Evolutionary conservation across 2,888 invertebrate genomes (phyloP).

Genomic region (Beris morrisii): DNA sequence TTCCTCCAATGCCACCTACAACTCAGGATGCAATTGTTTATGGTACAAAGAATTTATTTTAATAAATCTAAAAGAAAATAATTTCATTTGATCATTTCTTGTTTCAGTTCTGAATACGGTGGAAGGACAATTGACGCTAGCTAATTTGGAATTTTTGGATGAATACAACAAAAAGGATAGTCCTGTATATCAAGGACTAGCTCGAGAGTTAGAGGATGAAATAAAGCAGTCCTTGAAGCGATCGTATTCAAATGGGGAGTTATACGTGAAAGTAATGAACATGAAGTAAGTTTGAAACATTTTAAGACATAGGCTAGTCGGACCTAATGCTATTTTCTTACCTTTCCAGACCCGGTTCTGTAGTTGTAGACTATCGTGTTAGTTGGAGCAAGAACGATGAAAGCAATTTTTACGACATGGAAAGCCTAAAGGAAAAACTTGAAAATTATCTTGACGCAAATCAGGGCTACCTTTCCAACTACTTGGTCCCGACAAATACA

Average conservation of each 20-base stretch:
- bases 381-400: constrained; percentile 64
- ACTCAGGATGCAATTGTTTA: constrained; percentile 60
- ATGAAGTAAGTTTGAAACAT: constrained; percentile 60
- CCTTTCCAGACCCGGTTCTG: constrained; percentile 62
- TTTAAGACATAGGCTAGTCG: neutral
- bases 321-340: neutral
- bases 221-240: constrained; percentile 59
- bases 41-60: constrained; percentile 52
- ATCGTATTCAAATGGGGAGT: constrained; percentile 60
- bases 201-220: constrained; percentile 62
- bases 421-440: constrained; percentile 58
- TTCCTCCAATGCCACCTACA: constrained; percentile 44
- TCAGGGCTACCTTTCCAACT: constrained; percentile 67
- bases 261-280: constrained; percentile 64
- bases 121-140: constrained; percentile 68
- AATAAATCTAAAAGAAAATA: constrained; percentile 7
- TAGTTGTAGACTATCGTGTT: constrained; percentile 67
- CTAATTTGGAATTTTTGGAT: constrained; percentile 65
- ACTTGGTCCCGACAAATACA: constrained; percentile 45
- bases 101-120: constrained; percentile 67
- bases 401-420: constrained; percentile 58
- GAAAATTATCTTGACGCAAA: constrained; percentile 58
- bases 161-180: constrained; percentile 65
- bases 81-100: constrained; percentile 17
- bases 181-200: constrained; percentile 64